These are phyloP conservation scores for Hexactinellida sp. DNA, from an alignment of 37 sponge, comb jelly and placozoan genomes.

Conservation along the genomic window DNA sequence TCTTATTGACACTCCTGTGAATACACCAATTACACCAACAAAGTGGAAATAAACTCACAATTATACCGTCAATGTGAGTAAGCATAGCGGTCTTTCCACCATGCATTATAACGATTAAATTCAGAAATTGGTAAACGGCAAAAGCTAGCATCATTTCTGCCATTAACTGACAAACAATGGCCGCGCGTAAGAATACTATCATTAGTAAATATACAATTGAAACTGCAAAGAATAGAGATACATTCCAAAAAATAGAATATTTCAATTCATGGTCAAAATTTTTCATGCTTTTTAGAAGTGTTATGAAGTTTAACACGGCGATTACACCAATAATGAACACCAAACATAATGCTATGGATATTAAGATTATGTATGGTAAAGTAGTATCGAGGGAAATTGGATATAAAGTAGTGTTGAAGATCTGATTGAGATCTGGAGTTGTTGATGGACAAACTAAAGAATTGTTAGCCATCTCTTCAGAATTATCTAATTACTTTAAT, in stretches of 20 bases:
- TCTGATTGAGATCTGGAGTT: background rate
- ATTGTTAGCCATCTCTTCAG: too few species aligned
- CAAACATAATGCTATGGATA: background rate
- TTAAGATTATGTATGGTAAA: background rate
- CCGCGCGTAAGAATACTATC: constrained; percentile 4
- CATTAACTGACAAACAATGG: background rate
- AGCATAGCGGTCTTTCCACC: background rate
- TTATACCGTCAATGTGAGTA: background rate
- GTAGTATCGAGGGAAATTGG: background rate
- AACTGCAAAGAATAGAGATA: background rate
- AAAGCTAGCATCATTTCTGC: constrained; percentile 12
- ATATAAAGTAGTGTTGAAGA: background rate
- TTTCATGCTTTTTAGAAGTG: background rate
- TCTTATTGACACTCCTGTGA: background rate
- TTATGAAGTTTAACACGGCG: background rate
- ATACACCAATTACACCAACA: background rate
- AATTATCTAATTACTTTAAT: too few species aligned
- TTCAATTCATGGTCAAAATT: background rate
- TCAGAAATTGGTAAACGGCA: background rate
- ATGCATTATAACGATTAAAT: background rate
- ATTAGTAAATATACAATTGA: background rate
- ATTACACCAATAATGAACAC: background rate
- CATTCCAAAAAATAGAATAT: background rate
- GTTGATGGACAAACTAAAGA: background rate
- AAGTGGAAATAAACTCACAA: background rate